Evolutionary conservation across 2,888 invertebrate genomes (phyloP).

Genomic region (Crocallis elinguaria): DNA sequence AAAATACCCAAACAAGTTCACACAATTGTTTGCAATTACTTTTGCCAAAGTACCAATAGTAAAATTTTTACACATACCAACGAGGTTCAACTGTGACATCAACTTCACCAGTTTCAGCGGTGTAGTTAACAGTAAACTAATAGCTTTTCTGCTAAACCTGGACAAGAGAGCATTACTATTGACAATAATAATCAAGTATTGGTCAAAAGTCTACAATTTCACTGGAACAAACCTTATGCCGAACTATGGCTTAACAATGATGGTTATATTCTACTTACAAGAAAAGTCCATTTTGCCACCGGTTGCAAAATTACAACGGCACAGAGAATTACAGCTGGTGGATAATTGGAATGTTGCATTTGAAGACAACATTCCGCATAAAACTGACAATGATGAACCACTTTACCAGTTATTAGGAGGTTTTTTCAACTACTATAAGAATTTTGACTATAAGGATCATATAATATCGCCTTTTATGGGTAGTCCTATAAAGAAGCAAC

Average conservation of each 20-base stretch:
- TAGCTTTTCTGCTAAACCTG: constrained; percentile 82
- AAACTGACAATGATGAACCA: constrained; percentile 36
- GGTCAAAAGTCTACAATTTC: constrained; percentile 87
- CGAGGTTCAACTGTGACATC: constrained; percentile 87
- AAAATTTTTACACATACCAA: constrained; percentile 87
- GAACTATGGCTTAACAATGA: constrained; percentile 87
- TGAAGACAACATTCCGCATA: constrained; percentile 33
- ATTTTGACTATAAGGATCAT: constrained; percentile 80
- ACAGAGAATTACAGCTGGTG: constrained; percentile 50
- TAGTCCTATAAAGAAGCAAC: constrained; percentile 58
- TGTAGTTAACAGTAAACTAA: constrained; percentile 87
- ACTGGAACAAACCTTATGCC: constrained; percentile 84
- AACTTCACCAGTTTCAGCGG: constrained; percentile 88
- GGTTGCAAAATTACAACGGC: constrained; percentile 73
- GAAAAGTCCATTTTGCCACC: constrained; percentile 84
- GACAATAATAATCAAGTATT: constrained; percentile 89
- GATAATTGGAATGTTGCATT: constrained; percentile 86
- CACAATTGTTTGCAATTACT: constrained; percentile 85
- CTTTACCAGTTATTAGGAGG: constrained; percentile 82
- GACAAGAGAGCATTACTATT: constrained; percentile 85
- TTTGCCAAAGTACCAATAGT: constrained; percentile 91
- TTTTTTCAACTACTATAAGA: constrained; percentile 87
- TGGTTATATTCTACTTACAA: constrained; percentile 90
- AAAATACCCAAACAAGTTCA: constrained; percentile 65
- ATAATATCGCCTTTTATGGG: constrained; percentile 87